Evolutionary conservation across 2,888 invertebrate genomes (phyloP).

Genomic region (Drosophila meridionalis): DNA sequence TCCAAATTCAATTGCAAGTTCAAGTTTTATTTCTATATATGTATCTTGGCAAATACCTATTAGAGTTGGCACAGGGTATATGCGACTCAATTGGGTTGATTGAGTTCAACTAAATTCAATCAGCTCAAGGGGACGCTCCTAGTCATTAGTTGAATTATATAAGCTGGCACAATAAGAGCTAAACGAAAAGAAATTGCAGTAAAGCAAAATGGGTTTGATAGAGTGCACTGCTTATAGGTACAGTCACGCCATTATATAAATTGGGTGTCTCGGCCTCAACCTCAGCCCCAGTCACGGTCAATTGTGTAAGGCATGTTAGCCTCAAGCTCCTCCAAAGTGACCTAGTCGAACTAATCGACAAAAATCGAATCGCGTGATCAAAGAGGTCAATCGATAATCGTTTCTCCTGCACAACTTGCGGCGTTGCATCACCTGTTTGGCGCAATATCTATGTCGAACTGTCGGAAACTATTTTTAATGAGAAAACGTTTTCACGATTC

Average conservation of each 20-base stretch:
- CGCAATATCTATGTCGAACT: not conserved
- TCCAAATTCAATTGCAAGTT: conserved; percentile 74
- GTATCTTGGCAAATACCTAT: conserved; percentile 33
- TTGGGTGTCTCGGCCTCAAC: too few species aligned
- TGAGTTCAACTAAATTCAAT: not conserved
- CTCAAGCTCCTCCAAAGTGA: not conserved
- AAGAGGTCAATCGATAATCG: not conserved
- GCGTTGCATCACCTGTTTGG: not conserved
- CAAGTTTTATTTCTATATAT: conserved; percentile 62
- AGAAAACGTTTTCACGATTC: not conserved
- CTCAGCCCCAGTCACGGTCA: too few species aligned
- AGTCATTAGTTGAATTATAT: not conserved
- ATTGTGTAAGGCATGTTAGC: too few species aligned
- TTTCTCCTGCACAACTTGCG: not conserved
- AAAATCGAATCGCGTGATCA: too few species aligned
- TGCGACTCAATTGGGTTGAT: not conserved
- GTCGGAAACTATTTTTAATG: not conserved
- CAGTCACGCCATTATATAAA: too few species aligned
- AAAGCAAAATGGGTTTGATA: not conserved
- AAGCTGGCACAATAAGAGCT: not conserved
- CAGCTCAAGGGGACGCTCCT: not conserved
- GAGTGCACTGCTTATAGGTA: not conserved
- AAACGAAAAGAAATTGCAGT: not conserved
- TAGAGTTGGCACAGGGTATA: not conserved
- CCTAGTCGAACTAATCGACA: not conserved